These are phyloP conservation scores for Synaphobranchus kaupii DNA, from an alignment of 2,797 vertebrate genomes.

Conservation along the genomic window DNA sequence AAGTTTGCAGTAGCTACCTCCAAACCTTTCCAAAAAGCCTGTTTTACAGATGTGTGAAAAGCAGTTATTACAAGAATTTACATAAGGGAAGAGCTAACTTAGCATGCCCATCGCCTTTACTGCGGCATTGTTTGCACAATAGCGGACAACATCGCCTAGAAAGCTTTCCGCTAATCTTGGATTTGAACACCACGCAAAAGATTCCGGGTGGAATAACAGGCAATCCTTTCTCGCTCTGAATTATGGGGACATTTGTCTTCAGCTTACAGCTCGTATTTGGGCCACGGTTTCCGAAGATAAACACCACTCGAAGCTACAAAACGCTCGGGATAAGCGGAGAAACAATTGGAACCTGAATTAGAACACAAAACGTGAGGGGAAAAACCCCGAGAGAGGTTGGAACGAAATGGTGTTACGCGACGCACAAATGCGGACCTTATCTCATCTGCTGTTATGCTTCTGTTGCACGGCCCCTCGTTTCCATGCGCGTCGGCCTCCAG, in stretches of 20 bases:
- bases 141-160: neutral
- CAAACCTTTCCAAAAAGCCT: neutral
- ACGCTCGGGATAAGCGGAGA: neutral
- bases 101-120: conserved; percentile 1
- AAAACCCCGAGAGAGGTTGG: neutral
- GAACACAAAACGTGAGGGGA: neutral
- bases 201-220: neutral
- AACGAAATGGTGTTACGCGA: neutral
- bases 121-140: neutral
- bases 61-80: neutral
- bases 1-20: neutral
- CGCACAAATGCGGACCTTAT: neutral
- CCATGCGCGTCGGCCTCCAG: neutral
- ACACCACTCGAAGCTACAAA: neutral
- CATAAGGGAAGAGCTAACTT: neutral
- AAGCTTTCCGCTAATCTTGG: conserved; percentile 18
- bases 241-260: conserved; percentile 10
- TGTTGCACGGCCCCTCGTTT: neutral
- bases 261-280: conserved; percentile 8
- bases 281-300: conserved; percentile 12
- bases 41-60: conserved; percentile 7
- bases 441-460: neutral
- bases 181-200: conserved; percentile 13
- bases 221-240: neutral
- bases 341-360: conserved; percentile 19